Evolutionary conservation across 2,797 vertebrate species (phyloP).

Genomic region (Allobates femoralis): DNA sequence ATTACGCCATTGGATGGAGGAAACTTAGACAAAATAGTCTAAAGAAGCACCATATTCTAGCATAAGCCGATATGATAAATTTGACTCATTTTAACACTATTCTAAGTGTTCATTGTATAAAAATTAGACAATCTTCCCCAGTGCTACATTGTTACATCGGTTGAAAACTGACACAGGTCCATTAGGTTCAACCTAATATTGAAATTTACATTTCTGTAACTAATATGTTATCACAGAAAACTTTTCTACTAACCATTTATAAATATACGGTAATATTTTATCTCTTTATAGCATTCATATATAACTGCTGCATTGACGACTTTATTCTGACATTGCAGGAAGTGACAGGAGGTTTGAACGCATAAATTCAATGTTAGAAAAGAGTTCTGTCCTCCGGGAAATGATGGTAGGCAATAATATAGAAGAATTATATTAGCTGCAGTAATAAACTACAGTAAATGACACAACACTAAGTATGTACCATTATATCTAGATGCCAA

Average conservation of each 20-base stretch:
- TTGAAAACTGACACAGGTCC: too few relatives aligned
- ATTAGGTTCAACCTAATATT: too few relatives aligned
- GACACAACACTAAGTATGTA: background rate
- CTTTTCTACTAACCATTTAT: background rate
- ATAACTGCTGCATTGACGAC: background rate
- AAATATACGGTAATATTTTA: background rate
- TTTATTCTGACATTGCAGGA: slow-evolving; percentile 13
- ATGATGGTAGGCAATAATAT: background rate
- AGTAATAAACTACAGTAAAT: slow-evolving; percentile 10
- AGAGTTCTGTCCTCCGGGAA: background rate
- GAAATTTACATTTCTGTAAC: background rate
- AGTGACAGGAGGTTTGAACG: background rate
- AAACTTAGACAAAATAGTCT: too few relatives aligned
- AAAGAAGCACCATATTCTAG: too few relatives aligned
- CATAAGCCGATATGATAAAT: too few relatives aligned
- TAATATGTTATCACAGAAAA: background rate
- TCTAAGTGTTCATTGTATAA: too few relatives aligned
- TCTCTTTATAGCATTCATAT: background rate
- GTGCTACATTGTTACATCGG: background rate
- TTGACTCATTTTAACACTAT: too few relatives aligned
- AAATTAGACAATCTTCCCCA: too few relatives aligned
- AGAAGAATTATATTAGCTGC: slow-evolving; percentile 2
- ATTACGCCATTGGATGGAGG: too few relatives aligned
- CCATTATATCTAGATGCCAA: background rate
- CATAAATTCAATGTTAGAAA: slow-evolving; percentile 11